Evolutionary conservation across 2,888 invertebrate species (phyloP).

Genomic region (Phyllotreta cruciferae): DNA sequence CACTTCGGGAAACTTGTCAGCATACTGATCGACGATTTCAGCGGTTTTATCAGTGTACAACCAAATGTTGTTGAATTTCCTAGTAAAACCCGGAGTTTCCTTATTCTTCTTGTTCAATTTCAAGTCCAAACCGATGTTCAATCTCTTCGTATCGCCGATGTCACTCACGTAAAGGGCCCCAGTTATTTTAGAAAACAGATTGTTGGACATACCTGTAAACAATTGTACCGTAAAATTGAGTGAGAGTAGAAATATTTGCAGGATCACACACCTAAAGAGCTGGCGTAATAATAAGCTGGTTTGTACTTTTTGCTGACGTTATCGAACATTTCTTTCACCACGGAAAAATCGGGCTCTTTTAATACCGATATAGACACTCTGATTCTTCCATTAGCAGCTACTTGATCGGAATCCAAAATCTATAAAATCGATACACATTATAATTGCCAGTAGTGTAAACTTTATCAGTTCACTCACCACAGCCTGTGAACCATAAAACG

Average conservation of each 20-base stretch:
- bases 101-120: slow-evolving; percentile 85
- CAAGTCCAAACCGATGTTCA: slow-evolving; percentile 89
- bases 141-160: slow-evolving; percentile 58
- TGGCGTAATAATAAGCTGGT: slow-evolving; percentile 66
- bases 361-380: slow-evolving; percentile 65
- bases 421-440: slow-evolving; percentile 48
- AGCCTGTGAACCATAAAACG: slow-evolving; percentile 82
- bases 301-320: slow-evolving; percentile 62
- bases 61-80: slow-evolving; percentile 76
- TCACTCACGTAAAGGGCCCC: slow-evolving; percentile 76
- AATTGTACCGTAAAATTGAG: slow-evolving; percentile 1
- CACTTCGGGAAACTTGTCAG: slow-evolving; percentile 74
- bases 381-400: slow-evolving; percentile 66
- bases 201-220: slow-evolving; percentile 68
- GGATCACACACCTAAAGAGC: slow-evolving; percentile 62
- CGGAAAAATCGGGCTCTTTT: slow-evolving; percentile 63
- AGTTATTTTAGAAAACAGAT: slow-evolving; percentile 84
- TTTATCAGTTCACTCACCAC: slow-evolving; percentile 64
- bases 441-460: neutral
- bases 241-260: slow-evolving; percentile 1
- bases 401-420: slow-evolving; percentile 66
- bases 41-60: slow-evolving; percentile 80
- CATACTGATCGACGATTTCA: slow-evolving; percentile 74
- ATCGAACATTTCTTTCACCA: slow-evolving; percentile 50
- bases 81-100: slow-evolving; percentile 83